Conservation (phyloP, 2,888 invertebrate species). For the Metallyticus violacea region DNA sequence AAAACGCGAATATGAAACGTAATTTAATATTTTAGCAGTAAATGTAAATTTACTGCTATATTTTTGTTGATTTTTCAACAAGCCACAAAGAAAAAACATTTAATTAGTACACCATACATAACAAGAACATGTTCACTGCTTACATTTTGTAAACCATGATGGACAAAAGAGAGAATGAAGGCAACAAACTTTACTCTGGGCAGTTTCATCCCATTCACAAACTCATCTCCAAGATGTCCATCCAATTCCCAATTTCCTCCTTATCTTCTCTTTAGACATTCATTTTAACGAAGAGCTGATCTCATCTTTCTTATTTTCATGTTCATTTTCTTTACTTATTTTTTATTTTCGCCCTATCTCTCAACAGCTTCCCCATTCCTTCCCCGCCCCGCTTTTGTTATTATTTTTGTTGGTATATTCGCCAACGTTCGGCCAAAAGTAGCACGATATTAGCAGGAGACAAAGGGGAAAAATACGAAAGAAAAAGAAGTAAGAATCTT, state of each 20-base stretch:
- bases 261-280: background rate
- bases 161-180: background rate
- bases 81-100: too few relatives aligned
- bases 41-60: too few relatives aligned
- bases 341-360: background rate
- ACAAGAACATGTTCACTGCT: too few relatives aligned
- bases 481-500: background rate
- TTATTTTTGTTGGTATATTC: background rate
- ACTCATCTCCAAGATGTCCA: background rate
- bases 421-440: background rate
- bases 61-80: too few relatives aligned
- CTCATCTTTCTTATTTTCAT: constrained; percentile 8
- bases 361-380: background rate
- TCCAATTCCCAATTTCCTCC: constrained; percentile 35
- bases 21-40: too few relatives aligned
- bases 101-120: too few relatives aligned
- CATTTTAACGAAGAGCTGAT: background rate
- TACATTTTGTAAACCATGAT: background rate
- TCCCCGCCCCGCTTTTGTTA: background rate
- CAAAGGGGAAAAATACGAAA: background rate
- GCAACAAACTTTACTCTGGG: background rate
- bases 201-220: background rate
- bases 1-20: too few relatives aligned
- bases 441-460: constrained; percentile 9
- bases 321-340: background rate